Conservation (phyloP, 2,113 vertebrate species). For the Abramis brama region DNA sequence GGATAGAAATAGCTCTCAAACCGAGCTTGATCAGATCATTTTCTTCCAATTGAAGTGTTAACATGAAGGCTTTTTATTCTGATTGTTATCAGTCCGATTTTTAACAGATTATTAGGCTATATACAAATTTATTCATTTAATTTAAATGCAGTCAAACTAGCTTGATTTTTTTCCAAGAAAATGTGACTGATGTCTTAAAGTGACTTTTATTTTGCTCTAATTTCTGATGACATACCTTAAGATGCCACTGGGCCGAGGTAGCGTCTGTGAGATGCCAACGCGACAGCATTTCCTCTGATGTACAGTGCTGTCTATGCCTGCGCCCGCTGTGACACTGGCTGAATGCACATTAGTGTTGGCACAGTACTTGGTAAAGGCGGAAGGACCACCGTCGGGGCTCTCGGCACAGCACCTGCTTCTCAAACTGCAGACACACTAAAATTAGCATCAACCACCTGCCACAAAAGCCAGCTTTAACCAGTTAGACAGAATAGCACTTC, state of each 20-base stretch:
- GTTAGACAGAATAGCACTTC: not conserved
- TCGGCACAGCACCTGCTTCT: constrained; percentile 48
- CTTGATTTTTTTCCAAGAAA: not conserved
- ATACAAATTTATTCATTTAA: too few relatives aligned
- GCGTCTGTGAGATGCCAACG: constrained; percentile 62
- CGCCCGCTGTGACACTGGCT: constrained; percentile 5
- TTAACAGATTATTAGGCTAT: too few relatives aligned
- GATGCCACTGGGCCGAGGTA: constrained; percentile 56
- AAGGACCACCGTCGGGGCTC: constrained; percentile 51
- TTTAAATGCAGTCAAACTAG: too few relatives aligned
- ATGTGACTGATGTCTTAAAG: not conserved
- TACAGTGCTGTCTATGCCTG: constrained; percentile 2
- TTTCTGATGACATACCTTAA: constrained; percentile 42
- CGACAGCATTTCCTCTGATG: constrained; percentile 46
- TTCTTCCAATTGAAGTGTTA: not conserved
- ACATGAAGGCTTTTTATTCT: not conserved
- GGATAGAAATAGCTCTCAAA: not conserved
- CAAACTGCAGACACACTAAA: constrained; percentile 48
- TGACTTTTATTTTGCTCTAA: not conserved
- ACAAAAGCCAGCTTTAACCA: constrained; percentile 6
- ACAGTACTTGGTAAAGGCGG: constrained; percentile 57
- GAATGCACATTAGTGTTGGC: constrained; percentile 44
- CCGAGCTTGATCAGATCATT: not conserved
- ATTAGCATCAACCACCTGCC: constrained; percentile 36
- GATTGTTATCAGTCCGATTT: not conserved